Evolutionary conservation across 2,797 vertebrate species (phyloP).

Genomic region (Pangasius krempfi): DNA sequence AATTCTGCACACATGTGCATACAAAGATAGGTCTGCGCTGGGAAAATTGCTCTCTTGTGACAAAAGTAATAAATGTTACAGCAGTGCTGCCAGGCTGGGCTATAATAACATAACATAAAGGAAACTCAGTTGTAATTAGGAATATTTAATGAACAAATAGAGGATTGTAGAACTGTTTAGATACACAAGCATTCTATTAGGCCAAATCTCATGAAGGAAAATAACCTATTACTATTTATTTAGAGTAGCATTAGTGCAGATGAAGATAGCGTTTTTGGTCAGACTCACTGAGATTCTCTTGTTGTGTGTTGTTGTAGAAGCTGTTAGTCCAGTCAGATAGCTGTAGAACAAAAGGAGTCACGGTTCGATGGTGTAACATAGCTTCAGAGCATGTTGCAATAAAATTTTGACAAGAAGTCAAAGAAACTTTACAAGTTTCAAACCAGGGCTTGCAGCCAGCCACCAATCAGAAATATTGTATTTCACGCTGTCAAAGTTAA

Average conservation of each 20-base stretch:
- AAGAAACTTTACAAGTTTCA: conserved; percentile 29
- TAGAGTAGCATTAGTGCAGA: neutral
- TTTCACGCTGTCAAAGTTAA: conserved; percentile 50
- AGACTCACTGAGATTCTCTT: neutral
- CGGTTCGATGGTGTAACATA: conserved; percentile 6
- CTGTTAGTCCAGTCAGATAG: conserved; percentile 14
- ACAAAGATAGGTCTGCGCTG: conserved; percentile 20
- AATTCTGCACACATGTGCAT: conserved; percentile 39
- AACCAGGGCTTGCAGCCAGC: conserved; percentile 42
- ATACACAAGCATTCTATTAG: conserved; percentile 12
- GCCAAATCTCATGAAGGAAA: neutral
- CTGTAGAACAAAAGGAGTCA: conserved; percentile 17
- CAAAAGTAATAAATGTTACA: conserved; percentile 40
- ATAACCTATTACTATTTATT: neutral
- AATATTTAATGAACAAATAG: conserved; percentile 26
- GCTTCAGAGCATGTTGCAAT: conserved; percentile 25
- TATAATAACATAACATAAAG: conserved; percentile 35
- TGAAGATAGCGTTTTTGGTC: neutral
- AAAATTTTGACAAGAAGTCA: conserved; percentile 28
- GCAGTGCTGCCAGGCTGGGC: conserved; percentile 21
- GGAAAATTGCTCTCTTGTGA: conserved; percentile 41
- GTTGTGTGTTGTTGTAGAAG: conserved; percentile 9
- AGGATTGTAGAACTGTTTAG: conserved; percentile 4
- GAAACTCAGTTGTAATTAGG: conserved; percentile 21
- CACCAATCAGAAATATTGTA: conserved; percentile 51